Percentiles rank a stretch among this genome's conserved stretches.
phyloP scores from a whole-genome alignment of 2,113 vertebrate species.

The Machaerirhynchus nigripectus region DNA sequence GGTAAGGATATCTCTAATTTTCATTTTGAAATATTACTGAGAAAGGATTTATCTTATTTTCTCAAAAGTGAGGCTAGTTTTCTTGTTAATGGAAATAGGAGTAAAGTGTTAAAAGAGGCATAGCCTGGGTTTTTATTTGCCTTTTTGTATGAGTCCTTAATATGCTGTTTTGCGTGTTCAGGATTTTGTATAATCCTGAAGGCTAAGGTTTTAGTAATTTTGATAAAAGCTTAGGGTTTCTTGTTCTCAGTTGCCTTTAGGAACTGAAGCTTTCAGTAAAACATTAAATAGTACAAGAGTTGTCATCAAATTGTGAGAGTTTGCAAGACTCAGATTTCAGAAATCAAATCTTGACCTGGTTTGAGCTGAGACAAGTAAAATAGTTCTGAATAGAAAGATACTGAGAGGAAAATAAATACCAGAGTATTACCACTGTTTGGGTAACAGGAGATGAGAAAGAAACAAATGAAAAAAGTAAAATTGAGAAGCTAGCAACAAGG shows the following conservation, averaged over 20 bases:
- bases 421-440: not conserved
- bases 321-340: not conserved
- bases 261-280: slow-evolving; percentile 6
- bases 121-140: not conserved
- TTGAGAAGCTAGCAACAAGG: not conserved
- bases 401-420: not conserved
- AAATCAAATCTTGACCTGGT: slow-evolving; percentile 1
- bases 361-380: not conserved
- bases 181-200: not conserved
- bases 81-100: not conserved
- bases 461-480: not conserved
- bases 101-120: not conserved
- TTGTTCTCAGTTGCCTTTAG: not conserved
- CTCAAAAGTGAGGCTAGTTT: not conserved
- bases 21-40: not conserved
- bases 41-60: not conserved
- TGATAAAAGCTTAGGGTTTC: slow-evolving; percentile 22
- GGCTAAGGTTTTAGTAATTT: slow-evolving; percentile 11
- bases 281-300: not conserved
- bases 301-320: not conserved
- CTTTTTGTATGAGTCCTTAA: not conserved
- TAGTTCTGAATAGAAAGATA: not conserved
- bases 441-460: not conserved
- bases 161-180: not conserved
- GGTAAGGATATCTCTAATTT: not conserved